Base-by-base conservation (phyloP, 1,140 invertebrate genomes). In the Caenorhabditis briggsae region DNA sequence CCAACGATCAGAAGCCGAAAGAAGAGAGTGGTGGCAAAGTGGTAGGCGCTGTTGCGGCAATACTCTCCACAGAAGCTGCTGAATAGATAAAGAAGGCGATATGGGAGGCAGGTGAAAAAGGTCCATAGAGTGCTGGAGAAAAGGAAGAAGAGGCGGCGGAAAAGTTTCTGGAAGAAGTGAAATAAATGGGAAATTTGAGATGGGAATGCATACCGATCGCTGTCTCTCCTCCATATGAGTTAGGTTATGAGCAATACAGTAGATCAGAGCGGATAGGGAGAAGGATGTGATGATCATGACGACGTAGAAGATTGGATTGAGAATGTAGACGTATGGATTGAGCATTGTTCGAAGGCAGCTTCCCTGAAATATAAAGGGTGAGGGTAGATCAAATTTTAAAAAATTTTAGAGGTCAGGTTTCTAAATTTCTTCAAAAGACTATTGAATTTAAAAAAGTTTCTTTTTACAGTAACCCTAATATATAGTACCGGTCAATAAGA, bases 61-160 rank as follows among this genome's bases (percentile, higher is more conserved):
- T 20, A 48, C 14, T 41, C 43, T 25, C 86, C 88, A 58, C 86
- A 86, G 25, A 89, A 64, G 25, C 41, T 55, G 46, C 84, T 59
- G 33, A 88, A 86, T 16, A 91, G 86, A 70, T 90, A 91, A 7
- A 92, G 61, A 33, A 92, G 50, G 33, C 91, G 85, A 84, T 91
- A 91, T 7, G 91, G 91, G 8, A 91, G 84, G 82, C 90, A 92
- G 9, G 91, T 91, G 74, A 89, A 87, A 61, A 92, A 91, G 11
- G 91, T 91, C 91, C 91, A 91, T 20, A 91, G 55, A 3, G 91
- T 91, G 53, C 90, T 92, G 78, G 89, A 89, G 83, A 91, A 91
- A 3, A 91, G 65, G 89, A 91, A 91, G 85, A 91, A 92, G 6
- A 91, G 88, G 2, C 91, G 89, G 86, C 91, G 86, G 65, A 91